These are phyloP conservation scores for Micrasema minimum DNA, from an alignment of 1,140 invertebrate genomes.

Conservation along the genomic window DNA sequence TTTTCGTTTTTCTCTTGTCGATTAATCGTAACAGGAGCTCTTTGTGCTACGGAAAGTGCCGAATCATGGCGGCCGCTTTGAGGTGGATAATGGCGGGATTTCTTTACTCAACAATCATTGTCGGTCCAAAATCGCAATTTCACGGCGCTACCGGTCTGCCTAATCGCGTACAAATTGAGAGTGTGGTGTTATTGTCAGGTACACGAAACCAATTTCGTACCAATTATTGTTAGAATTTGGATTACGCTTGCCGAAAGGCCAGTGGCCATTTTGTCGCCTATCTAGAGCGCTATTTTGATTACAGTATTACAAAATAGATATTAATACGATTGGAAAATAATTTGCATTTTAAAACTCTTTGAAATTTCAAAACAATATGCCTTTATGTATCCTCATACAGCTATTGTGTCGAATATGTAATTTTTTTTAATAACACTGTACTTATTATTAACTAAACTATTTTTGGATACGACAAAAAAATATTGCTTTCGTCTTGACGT, in stretches of 20 bases:
- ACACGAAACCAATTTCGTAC: conserved; percentile 42
- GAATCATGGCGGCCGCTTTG: conserved; percentile 49
- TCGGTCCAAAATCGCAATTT: conserved; percentile 51
- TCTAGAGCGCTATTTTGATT: too few species aligned
- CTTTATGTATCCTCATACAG: too few species aligned
- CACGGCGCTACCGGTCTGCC: conserved; percentile 42
- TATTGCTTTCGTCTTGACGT: too few species aligned
- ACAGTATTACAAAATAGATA: too few species aligned
- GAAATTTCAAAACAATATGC: too few species aligned
- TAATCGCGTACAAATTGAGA: conserved; percentile 31
- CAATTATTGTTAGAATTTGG: conserved; percentile 31
- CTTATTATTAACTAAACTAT: too few species aligned
- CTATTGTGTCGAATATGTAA: too few species aligned
- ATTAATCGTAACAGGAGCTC: conserved; percentile 34
- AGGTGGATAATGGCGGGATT: conserved; percentile 37
- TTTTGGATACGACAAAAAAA: too few species aligned
- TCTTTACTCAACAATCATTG: conserved; percentile 52
- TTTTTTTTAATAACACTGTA: too few species aligned
- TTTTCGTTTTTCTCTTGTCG: conserved; percentile 24
- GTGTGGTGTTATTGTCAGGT: conserved; percentile 29
- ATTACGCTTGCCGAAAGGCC: conserved; percentile 15
- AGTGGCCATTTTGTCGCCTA: neutral
- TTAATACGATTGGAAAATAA: too few species aligned
- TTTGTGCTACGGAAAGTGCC: conserved; percentile 35
- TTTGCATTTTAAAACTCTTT: too few species aligned